Evolutionary conservation across 2,797 vertebrate genomes (phyloP).

Genomic region (Lutjanus argentimaculatus): DNA sequence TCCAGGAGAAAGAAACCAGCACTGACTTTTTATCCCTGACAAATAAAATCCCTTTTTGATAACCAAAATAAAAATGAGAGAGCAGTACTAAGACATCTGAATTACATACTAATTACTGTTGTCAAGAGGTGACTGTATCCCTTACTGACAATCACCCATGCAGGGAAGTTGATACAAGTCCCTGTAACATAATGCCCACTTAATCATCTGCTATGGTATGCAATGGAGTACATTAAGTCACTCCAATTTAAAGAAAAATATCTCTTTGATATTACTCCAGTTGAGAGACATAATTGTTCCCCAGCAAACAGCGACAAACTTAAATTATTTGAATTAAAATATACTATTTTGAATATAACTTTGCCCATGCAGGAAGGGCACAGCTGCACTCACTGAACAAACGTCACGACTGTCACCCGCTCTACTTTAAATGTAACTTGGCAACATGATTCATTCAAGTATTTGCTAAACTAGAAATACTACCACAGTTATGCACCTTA

Average conservation of each 20-base stretch:
- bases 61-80: conserved; percentile 11
- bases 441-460: neutral
- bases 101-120: conserved; percentile 3
- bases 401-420: conserved; percentile 2
- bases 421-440: conserved; percentile 3
- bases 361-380: neutral
- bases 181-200: neutral
- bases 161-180: neutral
- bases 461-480: conserved; percentile 38
- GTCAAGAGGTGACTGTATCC: neutral
- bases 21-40: neutral
- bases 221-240: neutral
- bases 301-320: neutral
- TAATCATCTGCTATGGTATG: neutral
- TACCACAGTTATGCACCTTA: neutral
- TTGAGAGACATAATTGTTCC: neutral
- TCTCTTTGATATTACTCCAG: neutral
- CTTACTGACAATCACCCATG: neutral
- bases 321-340: neutral
- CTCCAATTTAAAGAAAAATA: neutral
- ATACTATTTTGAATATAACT: neutral
- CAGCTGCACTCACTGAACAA: neutral
- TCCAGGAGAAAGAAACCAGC: neutral
- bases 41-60: neutral
- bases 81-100: neutral